Conservation (phyloP, 2,888 invertebrate genomes). For the Diadromus collaris region DNA sequence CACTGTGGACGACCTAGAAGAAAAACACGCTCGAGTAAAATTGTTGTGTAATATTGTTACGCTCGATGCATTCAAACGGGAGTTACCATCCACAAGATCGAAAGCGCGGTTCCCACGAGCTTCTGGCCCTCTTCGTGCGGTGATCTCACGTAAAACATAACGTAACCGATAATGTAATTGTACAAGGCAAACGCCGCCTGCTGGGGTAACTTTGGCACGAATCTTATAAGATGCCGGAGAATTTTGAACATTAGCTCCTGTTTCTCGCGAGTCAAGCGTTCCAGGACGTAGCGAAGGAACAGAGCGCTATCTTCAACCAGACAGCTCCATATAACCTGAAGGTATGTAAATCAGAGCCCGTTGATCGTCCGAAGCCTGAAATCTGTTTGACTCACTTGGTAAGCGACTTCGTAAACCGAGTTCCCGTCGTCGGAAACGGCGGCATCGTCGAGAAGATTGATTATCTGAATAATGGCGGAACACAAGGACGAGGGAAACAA, state of each 20-base stretch:
- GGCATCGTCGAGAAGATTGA: constrained; percentile 96
- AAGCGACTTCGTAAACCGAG: constrained; percentile 98
- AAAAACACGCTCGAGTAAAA: not conserved
- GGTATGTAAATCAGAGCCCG: not conserved
- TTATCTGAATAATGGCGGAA: constrained; percentile 97
- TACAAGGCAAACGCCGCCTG: constrained; percentile 99
- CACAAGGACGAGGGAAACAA: constrained; percentile 98
- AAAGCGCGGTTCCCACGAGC: constrained; percentile 96
- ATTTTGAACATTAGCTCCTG: constrained; percentile 97
- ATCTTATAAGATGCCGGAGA: constrained; percentile 94
- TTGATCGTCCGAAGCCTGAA: not conserved
- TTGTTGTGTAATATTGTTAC: constrained; percentile 4
- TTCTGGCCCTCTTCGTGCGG: constrained; percentile 98
- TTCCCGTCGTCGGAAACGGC: constrained; percentile 97
- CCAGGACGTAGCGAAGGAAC: constrained; percentile 97
- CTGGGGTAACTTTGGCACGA: constrained; percentile 95
- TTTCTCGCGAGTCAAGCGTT: constrained; percentile 95
- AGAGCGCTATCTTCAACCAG: constrained; percentile 98
- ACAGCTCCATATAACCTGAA: constrained; percentile 97
- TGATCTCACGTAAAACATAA: constrained; percentile 99
- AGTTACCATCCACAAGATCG: constrained; percentile 96
- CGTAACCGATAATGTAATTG: constrained; percentile 99
- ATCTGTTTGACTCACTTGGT: constrained; percentile 85
- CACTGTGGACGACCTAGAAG: constrained; percentile 95
- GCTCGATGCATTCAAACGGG: not conserved